Percentiles rank a stretch among this genome's conserved stretches.
These are phyloP conservation scores for Dendrophyllia cribrosa DNA, from an alignment of 64 coral and sea anemone species.

Conservation along the genomic window DNA sequence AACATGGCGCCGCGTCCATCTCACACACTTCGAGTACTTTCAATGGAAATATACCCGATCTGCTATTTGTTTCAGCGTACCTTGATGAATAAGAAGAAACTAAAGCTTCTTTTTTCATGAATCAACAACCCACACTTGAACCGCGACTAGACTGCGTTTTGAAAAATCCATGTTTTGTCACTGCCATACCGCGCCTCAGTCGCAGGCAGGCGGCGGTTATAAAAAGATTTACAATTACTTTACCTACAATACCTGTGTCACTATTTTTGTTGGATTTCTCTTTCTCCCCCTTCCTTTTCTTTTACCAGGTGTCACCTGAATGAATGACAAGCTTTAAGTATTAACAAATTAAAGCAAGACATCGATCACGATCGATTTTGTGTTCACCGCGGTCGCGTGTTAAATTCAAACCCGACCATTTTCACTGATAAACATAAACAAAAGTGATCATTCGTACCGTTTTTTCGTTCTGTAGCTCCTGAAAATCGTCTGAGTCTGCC, in stretches of 20 bases:
- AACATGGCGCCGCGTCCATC: too few relatives aligned
- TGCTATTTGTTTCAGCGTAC: too few relatives aligned
- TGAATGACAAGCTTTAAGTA: background rate
- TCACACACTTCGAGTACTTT: too few relatives aligned
- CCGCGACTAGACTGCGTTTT: background rate
- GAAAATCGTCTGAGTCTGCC: background rate
- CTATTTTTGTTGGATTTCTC: background rate
- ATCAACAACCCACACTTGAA: background rate
- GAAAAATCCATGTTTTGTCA: background rate
- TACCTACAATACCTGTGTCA: background rate
- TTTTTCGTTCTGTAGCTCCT: background rate
- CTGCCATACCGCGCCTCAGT: background rate
- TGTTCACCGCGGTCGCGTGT: background rate
- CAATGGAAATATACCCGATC: too few relatives aligned
- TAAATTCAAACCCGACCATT: background rate
- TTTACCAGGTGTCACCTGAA: background rate
- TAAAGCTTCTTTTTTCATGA: background rate
- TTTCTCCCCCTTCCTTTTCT: background rate
- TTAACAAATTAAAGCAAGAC: background rate
- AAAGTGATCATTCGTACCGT: background rate
- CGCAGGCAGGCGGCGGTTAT: background rate
- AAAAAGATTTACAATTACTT: background rate
- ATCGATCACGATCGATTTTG: background rate
- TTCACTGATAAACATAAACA: background rate
- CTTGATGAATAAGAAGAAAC: too few relatives aligned